phyloP scores from a whole-genome alignment of 2,888 invertebrate species.

The Cerceris rybyensis region DNA sequence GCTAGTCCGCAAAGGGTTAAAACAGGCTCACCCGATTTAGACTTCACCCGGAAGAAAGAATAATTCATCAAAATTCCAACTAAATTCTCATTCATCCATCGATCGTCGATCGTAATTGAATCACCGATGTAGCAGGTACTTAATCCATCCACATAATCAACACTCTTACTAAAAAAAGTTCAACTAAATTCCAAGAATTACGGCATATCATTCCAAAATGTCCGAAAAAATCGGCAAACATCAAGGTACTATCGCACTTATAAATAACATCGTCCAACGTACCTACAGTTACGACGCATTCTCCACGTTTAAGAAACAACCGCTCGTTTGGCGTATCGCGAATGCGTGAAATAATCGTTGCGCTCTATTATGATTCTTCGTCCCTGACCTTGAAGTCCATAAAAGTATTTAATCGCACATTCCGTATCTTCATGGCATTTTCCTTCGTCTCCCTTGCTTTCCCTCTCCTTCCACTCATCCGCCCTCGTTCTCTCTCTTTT shows the following conservation, averaged over 20 bases:
- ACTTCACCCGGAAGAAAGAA: too few relatives aligned
- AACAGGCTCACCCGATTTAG: too few relatives aligned
- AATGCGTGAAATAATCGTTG: conserved; percentile 54
- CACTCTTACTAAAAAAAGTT: too few relatives aligned
- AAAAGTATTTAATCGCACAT: conserved; percentile 62
- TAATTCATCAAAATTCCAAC: too few relatives aligned
- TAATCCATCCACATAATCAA: too few relatives aligned
- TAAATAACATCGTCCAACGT: not conserved
- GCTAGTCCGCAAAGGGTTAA: too few relatives aligned
- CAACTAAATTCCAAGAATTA: too few relatives aligned
- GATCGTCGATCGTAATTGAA: too few relatives aligned
- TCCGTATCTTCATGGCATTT: conserved; percentile 58
- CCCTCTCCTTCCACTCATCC: not conserved
- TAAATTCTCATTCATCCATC: too few relatives aligned
- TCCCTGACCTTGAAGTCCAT: conserved; percentile 52
- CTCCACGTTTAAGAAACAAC: not conserved
- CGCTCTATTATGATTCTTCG: conserved; percentile 54
- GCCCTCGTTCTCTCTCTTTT: not conserved
- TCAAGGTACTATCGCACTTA: not conserved
- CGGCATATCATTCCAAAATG: too few relatives aligned
- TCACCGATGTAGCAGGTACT: too few relatives aligned
- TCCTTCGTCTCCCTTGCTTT: conserved; percentile 26
- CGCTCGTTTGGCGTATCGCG: conserved; percentile 2
- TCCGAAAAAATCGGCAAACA: not conserved
- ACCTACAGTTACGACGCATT: not conserved